Conservation (phyloP, 2,888 invertebrate species). For the Thelaira solivaga region DNA sequence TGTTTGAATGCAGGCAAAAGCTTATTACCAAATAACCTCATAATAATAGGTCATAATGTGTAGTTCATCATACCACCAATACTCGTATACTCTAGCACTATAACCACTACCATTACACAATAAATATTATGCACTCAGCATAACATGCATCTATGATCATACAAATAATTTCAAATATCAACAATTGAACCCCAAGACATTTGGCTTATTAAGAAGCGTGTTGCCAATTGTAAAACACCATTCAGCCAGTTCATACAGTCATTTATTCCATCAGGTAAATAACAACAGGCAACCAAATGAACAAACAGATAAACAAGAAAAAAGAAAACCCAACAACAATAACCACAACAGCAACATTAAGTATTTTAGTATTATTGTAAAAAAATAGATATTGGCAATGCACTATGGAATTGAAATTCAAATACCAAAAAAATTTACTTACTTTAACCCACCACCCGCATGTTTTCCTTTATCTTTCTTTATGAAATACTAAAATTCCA, state of each 20-base stretch:
- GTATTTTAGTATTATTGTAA: slow-evolving; percentile 1
- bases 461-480: no score
- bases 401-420: slow-evolving; percentile 27
- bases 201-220: slow-evolving; percentile 56
- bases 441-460: no score
- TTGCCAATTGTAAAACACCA: slow-evolving; percentile 48
- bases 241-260: slow-evolving; percentile 26
- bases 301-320: background rate
- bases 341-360: slow-evolving; percentile 18
- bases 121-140: no score
- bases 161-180: slow-evolving; percentile 57
- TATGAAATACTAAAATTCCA: no score
- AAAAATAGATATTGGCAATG: slow-evolving; percentile 6
- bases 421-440: no score
- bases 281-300: background rate
- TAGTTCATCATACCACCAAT: slow-evolving; percentile 24
- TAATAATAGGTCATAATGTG: slow-evolving; percentile 46
- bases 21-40: slow-evolving; percentile 42
- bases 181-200: slow-evolving; percentile 56
- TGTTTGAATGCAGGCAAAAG: slow-evolving; percentile 22
- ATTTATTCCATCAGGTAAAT: slow-evolving; percentile 17
- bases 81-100: background rate
- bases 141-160: slow-evolving; percentile 28
- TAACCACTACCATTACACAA: background rate
- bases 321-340: background rate